phyloP scores from a whole-genome alignment of 2,113 vertebrate genomes.

The Hyaena hyaena region DNA sequence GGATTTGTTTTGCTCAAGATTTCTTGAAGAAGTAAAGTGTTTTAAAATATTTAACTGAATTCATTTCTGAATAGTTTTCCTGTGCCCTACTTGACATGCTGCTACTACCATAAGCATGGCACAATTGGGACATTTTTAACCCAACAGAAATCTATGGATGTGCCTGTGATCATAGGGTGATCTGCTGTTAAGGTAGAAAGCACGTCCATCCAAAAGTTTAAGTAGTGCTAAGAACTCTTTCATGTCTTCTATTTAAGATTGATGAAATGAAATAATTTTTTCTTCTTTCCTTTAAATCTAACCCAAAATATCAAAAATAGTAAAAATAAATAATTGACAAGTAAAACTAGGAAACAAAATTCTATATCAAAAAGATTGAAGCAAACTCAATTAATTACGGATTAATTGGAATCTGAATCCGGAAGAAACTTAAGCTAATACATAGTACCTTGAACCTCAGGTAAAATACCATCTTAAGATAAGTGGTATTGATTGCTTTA shows the following conservation, averaged over 20 bases:
- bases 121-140: not conserved
- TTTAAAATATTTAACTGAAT: slow-evolving; percentile 2
- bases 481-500: not conserved
- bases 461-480: not conserved
- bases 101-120: too few relatives aligned
- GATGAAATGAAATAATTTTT: not conserved
- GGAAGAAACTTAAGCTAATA: not conserved
- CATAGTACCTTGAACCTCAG: not conserved
- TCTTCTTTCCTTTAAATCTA: not conserved
- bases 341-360: not conserved
- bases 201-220: not conserved
- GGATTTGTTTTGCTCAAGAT: not conserved
- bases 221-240: not conserved
- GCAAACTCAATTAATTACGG: not conserved
- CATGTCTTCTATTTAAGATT: not conserved
- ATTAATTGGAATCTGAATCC: not conserved
- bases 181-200: not conserved
- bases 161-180: not conserved
- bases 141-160: accelerated
- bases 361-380: not conserved
- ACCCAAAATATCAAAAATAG: not conserved
- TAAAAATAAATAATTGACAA: not conserved
- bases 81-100: not conserved
- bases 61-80: not conserved
- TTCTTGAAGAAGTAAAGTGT: not conserved